phyloP scores from a whole-genome alignment of 2,797 vertebrate genomes.

The Mormyrops boulengeri region DNA sequence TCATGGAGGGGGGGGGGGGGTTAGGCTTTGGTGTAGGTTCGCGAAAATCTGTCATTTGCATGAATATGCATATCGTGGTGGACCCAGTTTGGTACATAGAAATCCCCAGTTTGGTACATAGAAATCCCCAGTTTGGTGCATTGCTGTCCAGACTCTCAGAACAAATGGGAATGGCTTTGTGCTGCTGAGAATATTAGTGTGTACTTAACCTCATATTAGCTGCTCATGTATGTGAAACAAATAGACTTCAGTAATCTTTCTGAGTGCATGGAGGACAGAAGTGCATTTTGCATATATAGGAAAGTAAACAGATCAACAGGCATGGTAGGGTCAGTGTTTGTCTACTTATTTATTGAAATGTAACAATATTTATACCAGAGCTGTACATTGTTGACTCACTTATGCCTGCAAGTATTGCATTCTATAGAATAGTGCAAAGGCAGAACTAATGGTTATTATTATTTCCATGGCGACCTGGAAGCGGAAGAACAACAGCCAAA shows the following conservation, averaged over 20 bases:
- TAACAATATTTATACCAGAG: background rate
- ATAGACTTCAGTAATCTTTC: background rate
- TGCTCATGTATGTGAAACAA: background rate
- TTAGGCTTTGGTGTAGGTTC: background rate
- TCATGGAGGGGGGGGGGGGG: background rate
- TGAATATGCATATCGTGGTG: background rate
- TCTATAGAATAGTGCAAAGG: slow-evolving; percentile 22
- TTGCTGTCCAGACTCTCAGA: background rate
- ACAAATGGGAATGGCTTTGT: background rate
- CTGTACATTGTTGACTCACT: background rate
- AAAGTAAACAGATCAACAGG: background rate
- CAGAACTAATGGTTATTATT: slow-evolving; percentile 19
- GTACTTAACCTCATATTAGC: background rate
- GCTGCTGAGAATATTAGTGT: background rate
- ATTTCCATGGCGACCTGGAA: slow-evolving; percentile 14
- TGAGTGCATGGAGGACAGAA: background rate
- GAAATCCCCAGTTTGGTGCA: background rate
- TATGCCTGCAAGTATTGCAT: slow-evolving; percentile 18
- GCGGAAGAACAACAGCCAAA: background rate
- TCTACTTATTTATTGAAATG: background rate
- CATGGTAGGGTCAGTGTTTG: background rate
- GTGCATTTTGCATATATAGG: background rate
- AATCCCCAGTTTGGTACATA: background rate
- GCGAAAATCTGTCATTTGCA: background rate
- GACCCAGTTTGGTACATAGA: background rate